A percentile compares a stretch with the other conserved stretches of the same genome.
These are phyloP conservation scores for Nasua narica DNA, from an alignment of 2,797 vertebrate species.

Conservation along the genomic window DNA sequence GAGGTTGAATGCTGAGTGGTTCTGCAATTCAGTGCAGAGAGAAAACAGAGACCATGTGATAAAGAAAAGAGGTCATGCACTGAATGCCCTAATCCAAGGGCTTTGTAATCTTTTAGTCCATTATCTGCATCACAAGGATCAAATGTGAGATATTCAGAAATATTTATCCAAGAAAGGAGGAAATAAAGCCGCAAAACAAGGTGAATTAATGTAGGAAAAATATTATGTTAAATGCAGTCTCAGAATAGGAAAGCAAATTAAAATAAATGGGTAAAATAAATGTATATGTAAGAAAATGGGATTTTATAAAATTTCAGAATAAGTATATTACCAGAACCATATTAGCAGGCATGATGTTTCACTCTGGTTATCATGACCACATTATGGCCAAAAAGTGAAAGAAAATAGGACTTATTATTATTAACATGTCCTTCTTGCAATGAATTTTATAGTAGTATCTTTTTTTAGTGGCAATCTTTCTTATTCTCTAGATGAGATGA, in stretches of 20 bases:
- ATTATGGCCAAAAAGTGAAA: background rate
- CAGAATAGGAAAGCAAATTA: background rate
- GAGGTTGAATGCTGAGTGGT: background rate
- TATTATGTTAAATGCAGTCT: background rate
- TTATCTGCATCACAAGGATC: background rate
- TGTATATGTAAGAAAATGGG: background rate
- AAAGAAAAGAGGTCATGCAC: background rate
- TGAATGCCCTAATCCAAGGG: background rate
- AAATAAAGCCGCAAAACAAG: background rate
- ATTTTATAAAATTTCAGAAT: conserved; percentile 24
- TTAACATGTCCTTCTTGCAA: background rate
- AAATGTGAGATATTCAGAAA: background rate
- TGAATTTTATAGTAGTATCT: background rate
- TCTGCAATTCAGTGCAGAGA: background rate
- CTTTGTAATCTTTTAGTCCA: background rate
- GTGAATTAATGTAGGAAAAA: background rate
- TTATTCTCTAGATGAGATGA: background rate
- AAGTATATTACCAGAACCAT: background rate
- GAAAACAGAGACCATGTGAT: background rate
- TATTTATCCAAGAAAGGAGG: background rate
- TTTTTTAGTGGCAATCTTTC: background rate
- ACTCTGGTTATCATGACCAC: background rate
- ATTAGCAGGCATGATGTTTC: background rate
- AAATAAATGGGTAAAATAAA: background rate
- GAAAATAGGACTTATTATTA: background rate